Evolutionary conservation across 2,113 vertebrate species (phyloP).

Genomic region (Ahaetulla prasina): DNA sequence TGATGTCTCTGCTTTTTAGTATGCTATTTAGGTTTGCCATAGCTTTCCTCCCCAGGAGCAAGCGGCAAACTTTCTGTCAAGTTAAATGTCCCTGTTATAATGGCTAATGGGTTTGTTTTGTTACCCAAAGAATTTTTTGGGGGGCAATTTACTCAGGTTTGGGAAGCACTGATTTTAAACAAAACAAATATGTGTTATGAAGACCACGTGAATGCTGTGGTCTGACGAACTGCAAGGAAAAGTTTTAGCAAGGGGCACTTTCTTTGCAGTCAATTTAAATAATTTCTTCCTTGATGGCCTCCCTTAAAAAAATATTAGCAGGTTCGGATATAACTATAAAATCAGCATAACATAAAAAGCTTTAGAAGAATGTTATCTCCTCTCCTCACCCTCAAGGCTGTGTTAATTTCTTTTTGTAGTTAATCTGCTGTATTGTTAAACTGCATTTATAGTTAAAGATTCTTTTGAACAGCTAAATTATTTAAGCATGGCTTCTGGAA

Average conservation of each 20-base stretch:
- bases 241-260: constrained; percentile 22
- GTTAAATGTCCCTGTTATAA: no score
- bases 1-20: no score
- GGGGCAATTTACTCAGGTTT: no score
- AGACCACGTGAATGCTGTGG: background rate
- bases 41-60: no score
- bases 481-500: constrained; percentile 72
- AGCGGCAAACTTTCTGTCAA: no score
- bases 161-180: background rate
- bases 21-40: no score
- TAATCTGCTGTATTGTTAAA: constrained; percentile 74
- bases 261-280: constrained; percentile 34
- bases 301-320: constrained; percentile 74
- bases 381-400: constrained; percentile 71
- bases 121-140: no score
- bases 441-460: constrained; percentile 80
- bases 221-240: background rate
- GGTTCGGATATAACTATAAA: constrained; percentile 70
- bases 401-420: constrained; percentile 82
- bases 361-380: constrained; percentile 76
- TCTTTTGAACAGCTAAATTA: constrained; percentile 75
- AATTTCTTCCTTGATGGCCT: constrained; percentile 59
- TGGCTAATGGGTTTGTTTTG: no score
- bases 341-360: constrained; percentile 66
- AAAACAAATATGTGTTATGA: background rate